Conservation (phyloP, 2,113 vertebrate genomes). For the Hippolais icterina region DNA sequence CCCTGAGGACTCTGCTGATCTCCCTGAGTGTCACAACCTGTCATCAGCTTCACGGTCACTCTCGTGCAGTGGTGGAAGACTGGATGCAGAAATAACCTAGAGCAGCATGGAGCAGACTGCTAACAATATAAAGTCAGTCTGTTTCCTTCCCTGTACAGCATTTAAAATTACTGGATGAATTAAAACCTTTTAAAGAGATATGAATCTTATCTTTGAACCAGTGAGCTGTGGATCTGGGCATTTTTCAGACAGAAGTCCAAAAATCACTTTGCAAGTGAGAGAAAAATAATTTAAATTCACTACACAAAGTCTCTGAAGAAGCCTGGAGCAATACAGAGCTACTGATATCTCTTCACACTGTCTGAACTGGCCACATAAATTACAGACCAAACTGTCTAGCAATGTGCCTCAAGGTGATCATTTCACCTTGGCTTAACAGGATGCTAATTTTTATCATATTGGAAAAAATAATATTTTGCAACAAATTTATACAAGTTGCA, state of each 20-base stretch:
- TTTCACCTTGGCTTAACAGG: not conserved
- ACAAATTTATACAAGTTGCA: not conserved
- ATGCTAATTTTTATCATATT: not conserved
- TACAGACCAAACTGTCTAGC: not conserved
- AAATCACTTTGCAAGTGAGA: not conserved
- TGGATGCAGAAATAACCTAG: not conserved
- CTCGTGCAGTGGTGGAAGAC: rapidly evolving
- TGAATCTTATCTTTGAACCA: not conserved
- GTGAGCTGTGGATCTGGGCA: not conserved
- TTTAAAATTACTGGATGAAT: not conserved
- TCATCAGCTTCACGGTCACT: not conserved
- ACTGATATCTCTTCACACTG: not conserved
- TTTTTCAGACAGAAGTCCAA: not conserved
- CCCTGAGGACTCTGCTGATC: conserved; percentile 5
- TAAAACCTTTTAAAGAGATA: not conserved
- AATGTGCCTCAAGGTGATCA: not conserved
- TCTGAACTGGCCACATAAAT: not conserved
- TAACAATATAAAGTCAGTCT: not conserved
- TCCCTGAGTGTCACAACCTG: not conserved
- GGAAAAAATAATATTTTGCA: not conserved
- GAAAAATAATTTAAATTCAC: not conserved
- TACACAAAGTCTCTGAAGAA: not conserved
- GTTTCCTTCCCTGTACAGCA: not conserved
- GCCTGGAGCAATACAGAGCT: not conserved
- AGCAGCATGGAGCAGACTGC: not conserved